Evolutionary conservation across 2,888 invertebrate genomes (phyloP).

Genomic region (Drosophila austrosaltans): DNA sequence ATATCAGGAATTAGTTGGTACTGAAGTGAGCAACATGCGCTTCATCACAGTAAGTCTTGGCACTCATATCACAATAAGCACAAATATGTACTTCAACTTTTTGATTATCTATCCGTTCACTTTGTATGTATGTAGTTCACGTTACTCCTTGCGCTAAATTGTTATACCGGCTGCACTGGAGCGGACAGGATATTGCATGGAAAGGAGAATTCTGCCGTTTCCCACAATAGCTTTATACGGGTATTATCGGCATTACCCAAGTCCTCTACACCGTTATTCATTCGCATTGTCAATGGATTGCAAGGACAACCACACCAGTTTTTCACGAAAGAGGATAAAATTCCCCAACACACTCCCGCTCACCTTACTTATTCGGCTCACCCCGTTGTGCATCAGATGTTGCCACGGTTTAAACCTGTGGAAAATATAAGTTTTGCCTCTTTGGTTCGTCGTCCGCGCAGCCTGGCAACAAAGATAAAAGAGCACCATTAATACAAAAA

Average conservation of each 20-base stretch:
- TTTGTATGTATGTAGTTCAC: not conserved
- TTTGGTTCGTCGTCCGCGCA: slow-evolving; percentile 45
- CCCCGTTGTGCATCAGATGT: slow-evolving; percentile 64
- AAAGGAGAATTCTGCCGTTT: slow-evolving; percentile 80
- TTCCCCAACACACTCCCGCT: slow-evolving; percentile 51
- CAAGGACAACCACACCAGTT: not conserved
- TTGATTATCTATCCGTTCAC: not conserved
- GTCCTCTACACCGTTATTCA: slow-evolving; percentile 39
- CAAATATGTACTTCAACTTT: not conserved
- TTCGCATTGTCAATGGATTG: slow-evolving; percentile 38
- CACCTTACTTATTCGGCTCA: slow-evolving; percentile 65
- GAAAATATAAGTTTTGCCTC: slow-evolving; percentile 60
- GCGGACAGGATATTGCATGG: slow-evolving; percentile 69
- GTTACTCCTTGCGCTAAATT: slow-evolving; percentile 1
- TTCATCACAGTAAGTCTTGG: slow-evolving; percentile 32
- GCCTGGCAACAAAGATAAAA: slow-evolving; percentile 2
- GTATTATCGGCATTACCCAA: slow-evolving; percentile 31
- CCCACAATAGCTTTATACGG: slow-evolving; percentile 85
- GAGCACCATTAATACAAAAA: not conserved
- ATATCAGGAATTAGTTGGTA: slow-evolving; percentile 63
- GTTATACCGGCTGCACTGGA: not conserved
- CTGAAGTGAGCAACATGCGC: slow-evolving; percentile 50
- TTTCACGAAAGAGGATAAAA: not conserved
- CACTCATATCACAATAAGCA: not conserved
- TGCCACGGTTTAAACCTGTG: slow-evolving; percentile 66